Percentiles rank a stretch among this genome's conserved stretches.
Conservation (phyloP, 2,888 invertebrate genomes). For the Volucella inflata region DNA sequence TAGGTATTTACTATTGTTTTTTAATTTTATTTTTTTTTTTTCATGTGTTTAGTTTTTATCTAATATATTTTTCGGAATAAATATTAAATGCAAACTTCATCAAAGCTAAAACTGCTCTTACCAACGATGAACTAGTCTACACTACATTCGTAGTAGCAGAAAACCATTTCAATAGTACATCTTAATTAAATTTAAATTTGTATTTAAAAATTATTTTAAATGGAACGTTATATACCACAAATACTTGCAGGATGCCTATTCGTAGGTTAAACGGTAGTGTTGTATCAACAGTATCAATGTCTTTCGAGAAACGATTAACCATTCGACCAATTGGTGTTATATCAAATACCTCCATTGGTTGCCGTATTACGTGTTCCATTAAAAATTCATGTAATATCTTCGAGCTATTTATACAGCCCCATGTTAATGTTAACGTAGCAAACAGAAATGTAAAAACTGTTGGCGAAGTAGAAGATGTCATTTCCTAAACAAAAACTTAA, state of each 20-base stretch:
- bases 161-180: too few species aligned
- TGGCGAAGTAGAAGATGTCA: not conserved
- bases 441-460: conserved; percentile 9
- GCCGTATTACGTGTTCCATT: conserved; percentile 86
- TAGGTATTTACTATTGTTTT: too few species aligned
- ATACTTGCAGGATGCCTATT: conserved; percentile 82
- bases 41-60: too few species aligned
- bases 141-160: too few species aligned
- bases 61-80: too few species aligned
- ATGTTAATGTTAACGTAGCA: conserved; percentile 81
- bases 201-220: not conserved
- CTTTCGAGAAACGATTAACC: conserved; percentile 87
- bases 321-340: conserved; percentile 91
- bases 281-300: conserved; percentile 86
- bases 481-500: not conserved
- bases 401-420: conserved; percentile 86
- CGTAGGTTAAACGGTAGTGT: conserved; percentile 84
- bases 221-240: conserved; percentile 82
- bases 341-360: conserved; percentile 90
- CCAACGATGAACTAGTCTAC: too few species aligned
- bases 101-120: too few species aligned
- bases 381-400: conserved; percentile 85
- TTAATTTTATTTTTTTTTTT: too few species aligned
- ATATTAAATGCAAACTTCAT: too few species aligned
- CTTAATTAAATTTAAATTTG: too few species aligned